Conservation (phyloP, 92 coral and sea anemone genomes). For the Porites cylindrica region DNA sequence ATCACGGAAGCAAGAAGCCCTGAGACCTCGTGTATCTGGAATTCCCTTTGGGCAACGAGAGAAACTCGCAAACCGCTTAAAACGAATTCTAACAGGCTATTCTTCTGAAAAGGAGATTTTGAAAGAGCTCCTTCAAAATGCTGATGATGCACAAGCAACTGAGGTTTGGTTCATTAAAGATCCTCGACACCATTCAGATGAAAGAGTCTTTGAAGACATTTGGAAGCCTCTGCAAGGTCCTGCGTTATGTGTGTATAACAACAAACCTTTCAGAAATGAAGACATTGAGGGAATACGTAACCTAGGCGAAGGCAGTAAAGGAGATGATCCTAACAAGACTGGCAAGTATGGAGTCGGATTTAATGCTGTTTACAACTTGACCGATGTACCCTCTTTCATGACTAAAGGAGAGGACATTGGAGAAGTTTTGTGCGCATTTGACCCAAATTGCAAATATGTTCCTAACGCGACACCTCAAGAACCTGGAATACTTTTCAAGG, state of each 20-base stretch:
- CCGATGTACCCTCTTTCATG: no score
- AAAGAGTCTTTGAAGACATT: no score
- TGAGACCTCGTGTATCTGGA: constrained; percentile 29
- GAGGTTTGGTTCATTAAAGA: constrained; percentile 44
- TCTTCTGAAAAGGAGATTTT: constrained; percentile 70
- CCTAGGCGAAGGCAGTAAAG: no score
- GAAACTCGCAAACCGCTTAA: constrained; percentile 70
- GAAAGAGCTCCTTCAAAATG: constrained; percentile 85
- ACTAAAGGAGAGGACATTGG: no score
- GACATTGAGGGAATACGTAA: no score
- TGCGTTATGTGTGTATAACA: no score
- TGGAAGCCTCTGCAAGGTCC: no score
- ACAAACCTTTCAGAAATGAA: no score
- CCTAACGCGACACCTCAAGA: constrained; percentile 57
- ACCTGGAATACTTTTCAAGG: constrained; percentile 66
- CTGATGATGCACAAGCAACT: constrained; percentile 82
- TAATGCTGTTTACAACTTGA: no score
- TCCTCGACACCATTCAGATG: not conserved
- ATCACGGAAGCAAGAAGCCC: constrained; percentile 55
- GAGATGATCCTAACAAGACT: no score
- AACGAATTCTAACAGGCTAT: constrained; percentile 63
- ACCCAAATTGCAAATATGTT: constrained; percentile 8
- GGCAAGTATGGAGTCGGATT: no score
- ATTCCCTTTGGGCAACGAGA: constrained; percentile 74
- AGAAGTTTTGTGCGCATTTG: no score